Conservation (phyloP, 1,140 invertebrate genomes). For the Calliphora vicina region DNA sequence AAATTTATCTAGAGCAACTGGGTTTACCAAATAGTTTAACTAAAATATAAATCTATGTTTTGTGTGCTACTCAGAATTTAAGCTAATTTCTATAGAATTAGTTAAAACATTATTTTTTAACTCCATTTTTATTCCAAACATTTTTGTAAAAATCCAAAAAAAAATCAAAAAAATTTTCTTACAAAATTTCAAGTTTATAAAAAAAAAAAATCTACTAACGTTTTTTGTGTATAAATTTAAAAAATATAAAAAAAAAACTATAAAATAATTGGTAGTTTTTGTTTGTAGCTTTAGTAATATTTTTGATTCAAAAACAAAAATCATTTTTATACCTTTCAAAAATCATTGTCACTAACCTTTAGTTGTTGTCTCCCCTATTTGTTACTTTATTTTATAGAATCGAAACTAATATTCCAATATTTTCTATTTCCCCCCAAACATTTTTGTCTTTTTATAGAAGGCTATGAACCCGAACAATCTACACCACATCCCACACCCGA, state of each 20-base stretch:
- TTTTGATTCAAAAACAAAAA: not conserved
- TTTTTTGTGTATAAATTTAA: not conserved
- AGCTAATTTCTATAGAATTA: not conserved
- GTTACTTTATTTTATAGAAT: not conserved
- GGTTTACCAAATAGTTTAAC: not conserved
- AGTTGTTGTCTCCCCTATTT: not conserved
- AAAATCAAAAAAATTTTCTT: not conserved
- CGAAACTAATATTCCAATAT: no score
- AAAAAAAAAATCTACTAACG: not conserved
- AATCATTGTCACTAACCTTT: slow-evolving; percentile 28
- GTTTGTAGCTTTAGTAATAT: not conserved
- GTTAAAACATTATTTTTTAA: not conserved
- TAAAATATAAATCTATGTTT: not conserved
- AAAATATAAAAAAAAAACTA: not conserved
- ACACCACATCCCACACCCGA: slow-evolving; percentile 38
- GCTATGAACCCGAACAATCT: not conserved
- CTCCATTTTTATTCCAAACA: not conserved
- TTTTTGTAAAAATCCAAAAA: not conserved
- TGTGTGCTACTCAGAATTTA: not conserved
- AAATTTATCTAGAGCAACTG: not conserved
- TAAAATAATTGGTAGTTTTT: not conserved
- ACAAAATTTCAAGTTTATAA: no score
- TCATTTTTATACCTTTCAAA: no score
- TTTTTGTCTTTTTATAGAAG: slow-evolving; percentile 13
- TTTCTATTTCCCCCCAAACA: no score